Evolutionary conservation across 2,797 vertebrate genomes (phyloP), one percentile per base, ranked within the genome.

Genomic region (Halcyon badia): DNA sequence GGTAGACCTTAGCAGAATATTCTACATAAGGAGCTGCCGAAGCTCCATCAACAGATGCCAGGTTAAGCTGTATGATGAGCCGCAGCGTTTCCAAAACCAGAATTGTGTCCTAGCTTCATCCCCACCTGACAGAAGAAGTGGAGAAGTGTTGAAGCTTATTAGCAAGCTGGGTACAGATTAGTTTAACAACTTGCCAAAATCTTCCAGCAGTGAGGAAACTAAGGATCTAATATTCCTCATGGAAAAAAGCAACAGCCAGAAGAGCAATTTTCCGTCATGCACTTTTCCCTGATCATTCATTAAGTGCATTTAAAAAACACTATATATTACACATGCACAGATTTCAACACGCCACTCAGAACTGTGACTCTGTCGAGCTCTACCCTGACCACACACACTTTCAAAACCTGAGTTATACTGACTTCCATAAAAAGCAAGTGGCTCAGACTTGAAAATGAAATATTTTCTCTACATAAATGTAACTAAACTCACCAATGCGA

Each of bases 131-230:
- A 51, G n/a, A 65, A 54, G 26, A 70, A 87, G 62, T 24, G 5
- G 35, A 78, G 69, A 96, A 83, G n/a, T 12, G 56, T 16, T 93
- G 83, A 87, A 77, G 35, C 26, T 92, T 61, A 71, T 65, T 72
- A 87, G 46, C 30, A 71, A 84, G 49, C 64, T 46, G 49, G 20
- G 16, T 80, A 87, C 25, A 69, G 48, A 75, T 37, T 62, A 13
- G 5, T 72, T 71, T 83, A 89, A 83, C 41, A 83, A 35, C 39
- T 57, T 87, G 61, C n/a, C 22, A 30, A 75, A 85, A 81, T 89
- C 69, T 97, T 93, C 87, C 57, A 95, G 75, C 64, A 91, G 96
- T 78, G 35, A 85, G 14, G 35, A 12, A 77, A 83, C 33, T 31
- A 81, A 78, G 2, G 18, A 81, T 7, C 41, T 89, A 62, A 61